Evolutionary conservation across 2,797 vertebrate genomes (phyloP), one percentile per base, ranked within the genome.

Genomic region (Crenuchus spilurus): DNA sequence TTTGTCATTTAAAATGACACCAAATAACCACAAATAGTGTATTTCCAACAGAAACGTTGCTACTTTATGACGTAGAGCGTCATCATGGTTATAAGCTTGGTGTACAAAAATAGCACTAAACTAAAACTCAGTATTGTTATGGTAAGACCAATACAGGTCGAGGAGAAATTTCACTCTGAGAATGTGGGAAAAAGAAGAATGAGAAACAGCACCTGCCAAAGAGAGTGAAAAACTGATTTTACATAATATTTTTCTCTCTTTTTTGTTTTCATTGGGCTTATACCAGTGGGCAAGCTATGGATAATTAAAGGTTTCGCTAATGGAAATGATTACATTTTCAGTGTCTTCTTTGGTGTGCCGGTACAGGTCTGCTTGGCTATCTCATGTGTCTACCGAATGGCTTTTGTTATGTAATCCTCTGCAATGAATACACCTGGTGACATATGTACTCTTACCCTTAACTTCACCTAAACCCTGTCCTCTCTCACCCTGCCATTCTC

Each of bases 371-470:
- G 39, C 35, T 51, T 70, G 60, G 18, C 48, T 18, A 30, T 77
- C 72, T 80, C 63, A 74, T 80, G 72, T 65, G 64, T 71, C 54
- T 74, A 44, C 44, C 66, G 63, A 28, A 73, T 35, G 66, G 16
- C 8, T 82, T 66, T 70, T 60, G 51, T 89, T 88, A 84, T 20
- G 26, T 87, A 88, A 90, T 46, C 6, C 33, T 30, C 4, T 72
- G 84, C 83, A 86, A 87, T 72, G 74, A 82, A 89, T 85, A 85
- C 87, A 90, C 87, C 85, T 89, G 85, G 79, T 87, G 83, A 87
- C 76, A 74, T 39, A 49, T 48, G 24, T 30, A 31, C 35, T 65
- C 57, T 31, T 61, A 24, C 28, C 62, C 68, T 89, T 88, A 85
- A 83, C 76, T 78, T 74, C 72, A 82, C 77, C 70, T 78, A 84